Conservation (phyloP, 2,888 invertebrate species). For the Perizoma affinitatum region DNA sequence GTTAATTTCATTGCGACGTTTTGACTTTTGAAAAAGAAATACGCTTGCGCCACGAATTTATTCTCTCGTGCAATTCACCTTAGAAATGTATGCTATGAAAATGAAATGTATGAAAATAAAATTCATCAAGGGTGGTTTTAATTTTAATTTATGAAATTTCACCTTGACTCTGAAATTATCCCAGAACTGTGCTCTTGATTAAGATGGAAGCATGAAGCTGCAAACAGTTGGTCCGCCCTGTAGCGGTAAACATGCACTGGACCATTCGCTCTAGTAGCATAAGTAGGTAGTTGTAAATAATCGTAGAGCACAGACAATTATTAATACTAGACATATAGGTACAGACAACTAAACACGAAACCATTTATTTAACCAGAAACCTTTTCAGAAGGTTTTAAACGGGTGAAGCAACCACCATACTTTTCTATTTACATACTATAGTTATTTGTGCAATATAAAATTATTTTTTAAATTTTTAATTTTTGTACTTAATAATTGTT, state of each 20-base stretch:
- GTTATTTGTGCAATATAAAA: too few relatives aligned
- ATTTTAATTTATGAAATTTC: constrained; percentile 2
- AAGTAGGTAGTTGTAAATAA: constrained; percentile 1
- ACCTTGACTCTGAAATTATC: constrained; percentile 3
- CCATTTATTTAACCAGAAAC: too few relatives aligned
- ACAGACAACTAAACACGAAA: too few relatives aligned
- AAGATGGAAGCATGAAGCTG: constrained; percentile 22
- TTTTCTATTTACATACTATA: too few relatives aligned
- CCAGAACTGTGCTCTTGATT: constrained; percentile 19
- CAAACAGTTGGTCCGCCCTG: constrained; percentile 2
- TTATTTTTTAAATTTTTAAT: too few relatives aligned
- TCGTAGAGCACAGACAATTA: neutral
- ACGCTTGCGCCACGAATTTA: constrained; percentile 1
- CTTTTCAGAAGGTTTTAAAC: too few relatives aligned
- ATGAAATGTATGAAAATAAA: too few relatives aligned
- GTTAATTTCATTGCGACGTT: constrained; percentile 22
- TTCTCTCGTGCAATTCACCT: neutral
- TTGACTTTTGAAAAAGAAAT: constrained; percentile 16
- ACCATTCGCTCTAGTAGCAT: constrained; percentile 6
- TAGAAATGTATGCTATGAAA: too few relatives aligned
- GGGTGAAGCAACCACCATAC: too few relatives aligned
- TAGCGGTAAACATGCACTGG: constrained; percentile 18
- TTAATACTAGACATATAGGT: too few relatives aligned
- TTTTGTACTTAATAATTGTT: too few relatives aligned
- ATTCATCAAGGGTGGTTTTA: too few relatives aligned